Percentiles rank a stretch among this genome's conserved stretches.
Conservation (phyloP, 2,888 invertebrate genomes). For the Himalopsyche tibetana region DNA sequence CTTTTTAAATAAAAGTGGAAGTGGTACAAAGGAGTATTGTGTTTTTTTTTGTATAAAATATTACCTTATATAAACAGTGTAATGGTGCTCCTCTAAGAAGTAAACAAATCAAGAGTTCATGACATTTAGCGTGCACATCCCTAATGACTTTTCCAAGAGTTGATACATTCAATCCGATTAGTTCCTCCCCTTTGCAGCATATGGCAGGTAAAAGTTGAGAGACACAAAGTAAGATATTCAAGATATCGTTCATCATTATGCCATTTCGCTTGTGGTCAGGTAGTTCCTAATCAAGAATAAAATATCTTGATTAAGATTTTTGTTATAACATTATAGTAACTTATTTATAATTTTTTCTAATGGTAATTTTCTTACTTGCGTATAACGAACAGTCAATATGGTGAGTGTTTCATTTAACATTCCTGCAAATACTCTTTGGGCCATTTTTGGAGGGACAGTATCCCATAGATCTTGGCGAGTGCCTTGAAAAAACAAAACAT, state of each 20-base stretch:
- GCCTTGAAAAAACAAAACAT: slow-evolving; percentile 73
- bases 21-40: too few species aligned
- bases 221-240: slow-evolving; percentile 86
- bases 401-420: slow-evolving; percentile 91
- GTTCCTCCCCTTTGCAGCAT: slow-evolving; percentile 80
- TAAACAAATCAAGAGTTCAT: slow-evolving; percentile 85
- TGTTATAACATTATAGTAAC: too few species aligned
- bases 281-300: slow-evolving; percentile 76
- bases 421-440: slow-evolving; percentile 89
- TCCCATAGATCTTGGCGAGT: slow-evolving; percentile 90
- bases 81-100: slow-evolving; percentile 85
- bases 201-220: slow-evolving; percentile 84
- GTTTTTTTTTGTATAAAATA: slow-evolving; percentile 42
- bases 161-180: slow-evolving; percentile 78
- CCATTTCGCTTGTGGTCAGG: slow-evolving; percentile 79
- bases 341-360: too few species aligned
- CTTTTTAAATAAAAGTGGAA: too few species aligned
- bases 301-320: too few species aligned
- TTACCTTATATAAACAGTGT: slow-evolving; percentile 86
- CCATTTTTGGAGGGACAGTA: slow-evolving; percentile 92
- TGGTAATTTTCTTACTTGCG: slow-evolving; percentile 77
- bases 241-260: slow-evolving; percentile 83
- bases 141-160: slow-evolving; percentile 83
- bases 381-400: slow-evolving; percentile 87
- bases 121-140: slow-evolving; percentile 90